phyloP scores from a whole-genome alignment of 2,113 vertebrate genomes.

The Aramus guarauna region DNA sequence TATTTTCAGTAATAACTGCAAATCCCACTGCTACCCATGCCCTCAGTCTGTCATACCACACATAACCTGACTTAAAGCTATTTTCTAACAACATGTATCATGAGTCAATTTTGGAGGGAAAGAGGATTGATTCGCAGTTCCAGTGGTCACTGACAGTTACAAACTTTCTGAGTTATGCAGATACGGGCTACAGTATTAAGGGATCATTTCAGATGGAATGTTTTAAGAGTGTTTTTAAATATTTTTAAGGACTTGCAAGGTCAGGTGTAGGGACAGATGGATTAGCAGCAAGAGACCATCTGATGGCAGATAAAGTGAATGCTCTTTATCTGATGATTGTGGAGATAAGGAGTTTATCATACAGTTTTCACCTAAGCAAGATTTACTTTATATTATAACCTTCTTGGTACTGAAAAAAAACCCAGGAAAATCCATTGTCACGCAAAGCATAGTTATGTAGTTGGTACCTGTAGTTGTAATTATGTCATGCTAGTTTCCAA shows the following conservation, averaged over 20 bases:
- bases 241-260: not conserved
- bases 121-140: not conserved
- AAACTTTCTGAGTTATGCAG: not conserved
- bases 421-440: not conserved
- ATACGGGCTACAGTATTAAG: not conserved
- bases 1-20: not conserved
- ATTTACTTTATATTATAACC: not conserved
- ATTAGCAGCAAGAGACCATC: constrained; percentile 7
- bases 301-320: not conserved
- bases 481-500: not conserved
- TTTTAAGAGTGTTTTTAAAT: not conserved
- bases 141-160: not conserved
- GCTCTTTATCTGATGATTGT: not conserved
- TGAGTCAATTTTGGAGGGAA: not conserved
- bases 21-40: not conserved
- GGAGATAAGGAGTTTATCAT: not conserved
- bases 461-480: not conserved
- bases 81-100: not conserved
- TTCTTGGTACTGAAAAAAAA: not conserved
- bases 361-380: not conserved
- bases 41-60: not conserved
- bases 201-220: not conserved
- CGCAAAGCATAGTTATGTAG: not conserved
- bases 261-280: not conserved
- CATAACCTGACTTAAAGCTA: not conserved